Evolutionary conservation across 2,113 vertebrate species (phyloP).

Genomic region (Guaruba guarouba): DNA sequence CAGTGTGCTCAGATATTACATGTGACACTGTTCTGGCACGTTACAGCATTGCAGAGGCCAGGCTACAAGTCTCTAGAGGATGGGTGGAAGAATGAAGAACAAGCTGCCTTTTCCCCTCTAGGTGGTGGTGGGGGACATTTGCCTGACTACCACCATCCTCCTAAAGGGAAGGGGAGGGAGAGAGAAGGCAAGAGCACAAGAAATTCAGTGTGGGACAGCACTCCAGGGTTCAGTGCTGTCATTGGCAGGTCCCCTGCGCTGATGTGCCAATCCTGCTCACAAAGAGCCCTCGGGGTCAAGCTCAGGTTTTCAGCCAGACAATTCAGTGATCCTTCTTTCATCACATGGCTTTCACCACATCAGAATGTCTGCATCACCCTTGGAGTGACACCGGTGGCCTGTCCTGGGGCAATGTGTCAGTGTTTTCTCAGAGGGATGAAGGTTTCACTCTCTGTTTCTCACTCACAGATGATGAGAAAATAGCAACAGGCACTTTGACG

Average conservation of each 20-base stretch:
- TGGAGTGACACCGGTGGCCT: constrained; percentile 1
- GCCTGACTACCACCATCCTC: not conserved
- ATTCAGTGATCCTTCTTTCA: constrained; percentile 58
- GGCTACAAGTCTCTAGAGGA: not conserved
- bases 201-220: not conserved
- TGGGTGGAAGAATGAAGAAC: not conserved
- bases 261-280: constrained; percentile 39
- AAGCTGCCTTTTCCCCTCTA: not conserved
- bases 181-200: not conserved
- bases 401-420: constrained; percentile 6
- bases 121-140: not conserved
- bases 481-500: not conserved
- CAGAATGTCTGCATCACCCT: constrained; percentile 9
- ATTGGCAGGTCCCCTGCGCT: not conserved
- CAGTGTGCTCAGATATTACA: not conserved
- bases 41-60: not conserved
- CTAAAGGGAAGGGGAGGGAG: not conserved
- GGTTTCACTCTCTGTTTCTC: constrained; percentile 31
- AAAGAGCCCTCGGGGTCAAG: not conserved
- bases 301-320: constrained; percentile 50
- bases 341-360: not conserved
- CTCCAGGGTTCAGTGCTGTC: constrained; percentile 64
- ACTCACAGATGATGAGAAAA: not conserved
- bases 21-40: accelerated
- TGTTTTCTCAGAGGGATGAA: constrained; percentile 35